These are phyloP conservation scores for Ciconia nigra DNA, from an alignment of 2,797 vertebrate genomes.

Conservation along the genomic window DNA sequence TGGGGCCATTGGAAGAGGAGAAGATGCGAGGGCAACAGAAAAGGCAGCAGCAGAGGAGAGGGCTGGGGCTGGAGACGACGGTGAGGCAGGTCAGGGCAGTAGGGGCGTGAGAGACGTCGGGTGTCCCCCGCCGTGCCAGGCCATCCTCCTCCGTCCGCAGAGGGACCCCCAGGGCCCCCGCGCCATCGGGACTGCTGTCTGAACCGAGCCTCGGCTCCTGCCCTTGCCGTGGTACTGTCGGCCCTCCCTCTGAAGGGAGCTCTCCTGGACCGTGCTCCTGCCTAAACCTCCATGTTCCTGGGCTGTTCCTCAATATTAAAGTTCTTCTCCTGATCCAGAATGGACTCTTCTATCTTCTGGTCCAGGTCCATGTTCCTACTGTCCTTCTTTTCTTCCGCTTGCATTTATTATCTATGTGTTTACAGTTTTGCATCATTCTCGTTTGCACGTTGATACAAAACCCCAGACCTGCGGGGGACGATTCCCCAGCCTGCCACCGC, in stretches of 20 bases:
- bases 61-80: rapidly evolving
- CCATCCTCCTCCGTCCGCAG: not conserved
- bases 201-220: not conserved
- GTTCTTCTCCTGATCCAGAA: not conserved
- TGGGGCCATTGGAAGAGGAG: not conserved
- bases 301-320: rapidly evolving
- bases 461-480: not conserved
- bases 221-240: rapidly evolving
- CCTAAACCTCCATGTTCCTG: rapidly evolving
- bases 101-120: not conserved
- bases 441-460: rapidly evolving
- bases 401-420: rapidly evolving
- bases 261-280: not conserved
- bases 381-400: not conserved
- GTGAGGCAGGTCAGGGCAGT: rapidly evolving
- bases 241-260: not conserved
- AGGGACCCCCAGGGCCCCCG: not conserved
- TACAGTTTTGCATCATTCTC: not conserved
- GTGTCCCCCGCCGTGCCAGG: rapidly evolving
- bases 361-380: not conserved
- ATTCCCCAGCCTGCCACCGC: not conserved
- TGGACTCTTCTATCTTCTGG: not conserved
- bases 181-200: rapidly evolving
- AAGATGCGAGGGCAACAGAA: not conserved
- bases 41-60: not conserved